These are phyloP conservation scores for Bembecia ichneumoniformis DNA, from an alignment of 2,888 invertebrate genomes.

Conservation along the genomic window DNA sequence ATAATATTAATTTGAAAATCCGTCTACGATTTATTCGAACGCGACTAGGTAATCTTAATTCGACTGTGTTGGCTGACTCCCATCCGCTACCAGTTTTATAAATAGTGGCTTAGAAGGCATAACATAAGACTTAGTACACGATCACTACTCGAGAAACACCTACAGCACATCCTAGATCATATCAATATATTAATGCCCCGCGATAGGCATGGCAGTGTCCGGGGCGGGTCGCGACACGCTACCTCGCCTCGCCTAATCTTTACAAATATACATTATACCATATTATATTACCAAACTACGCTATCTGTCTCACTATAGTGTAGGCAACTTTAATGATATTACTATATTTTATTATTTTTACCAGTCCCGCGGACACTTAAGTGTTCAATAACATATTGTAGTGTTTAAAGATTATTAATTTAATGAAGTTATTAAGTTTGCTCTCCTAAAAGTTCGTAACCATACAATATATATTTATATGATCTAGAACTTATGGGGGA, in stretches of 20 bases:
- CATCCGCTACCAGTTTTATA: constrained; percentile 9
- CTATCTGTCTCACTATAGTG: constrained; percentile 67
- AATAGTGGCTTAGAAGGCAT: constrained; percentile 54
- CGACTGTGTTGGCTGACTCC: constrained; percentile 28
- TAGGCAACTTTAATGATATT: constrained; percentile 59
- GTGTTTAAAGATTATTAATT: not conserved
- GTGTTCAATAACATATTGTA: not conserved
- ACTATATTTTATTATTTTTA: constrained; percentile 49
- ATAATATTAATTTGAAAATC: constrained; percentile 67
- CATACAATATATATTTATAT: constrained; percentile 62
- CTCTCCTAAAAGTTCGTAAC: constrained; percentile 4
- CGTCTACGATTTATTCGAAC: constrained; percentile 66
- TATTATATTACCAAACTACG: constrained; percentile 26
- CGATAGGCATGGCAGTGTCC: constrained; percentile 23
- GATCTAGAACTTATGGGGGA: constrained; percentile 63
- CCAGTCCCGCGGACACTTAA: constrained; percentile 34
- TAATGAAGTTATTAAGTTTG: not conserved
- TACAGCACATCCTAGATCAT: constrained; percentile 72
- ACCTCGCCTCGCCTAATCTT: constrained; percentile 14
- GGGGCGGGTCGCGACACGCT: constrained; percentile 2
- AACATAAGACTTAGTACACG: constrained; percentile 68
- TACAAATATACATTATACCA: constrained; percentile 45
- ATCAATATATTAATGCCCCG: constrained; percentile 62
- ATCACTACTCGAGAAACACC: constrained; percentile 70
- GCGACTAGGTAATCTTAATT: constrained; percentile 58